A percentile compares a stretch with the other conserved stretches of the same genome.
These are phyloP conservation scores for Aptenodytes forsteri DNA, from an alignment of 2,113 vertebrate genomes.

Conservation along the genomic window DNA sequence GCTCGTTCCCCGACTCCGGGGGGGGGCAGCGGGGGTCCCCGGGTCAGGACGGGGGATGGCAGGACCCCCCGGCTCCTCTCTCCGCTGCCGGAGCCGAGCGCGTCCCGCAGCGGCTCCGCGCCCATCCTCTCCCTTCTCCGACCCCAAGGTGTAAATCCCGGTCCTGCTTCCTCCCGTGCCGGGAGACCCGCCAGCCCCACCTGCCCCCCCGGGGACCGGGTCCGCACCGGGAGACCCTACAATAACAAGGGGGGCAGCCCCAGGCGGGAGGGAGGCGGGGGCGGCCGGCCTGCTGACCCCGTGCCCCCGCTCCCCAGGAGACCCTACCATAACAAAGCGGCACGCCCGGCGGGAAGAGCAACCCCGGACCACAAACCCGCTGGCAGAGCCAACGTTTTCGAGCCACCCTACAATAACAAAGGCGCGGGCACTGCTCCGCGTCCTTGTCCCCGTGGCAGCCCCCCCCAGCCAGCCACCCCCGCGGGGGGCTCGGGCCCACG, in stretches of 20 bases:
- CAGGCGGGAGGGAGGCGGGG: background rate
- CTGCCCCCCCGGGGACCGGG: background rate
- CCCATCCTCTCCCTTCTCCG: background rate
- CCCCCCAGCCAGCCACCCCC: background rate
- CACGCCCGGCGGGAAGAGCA: accelerated
- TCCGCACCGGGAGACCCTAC: background rate
- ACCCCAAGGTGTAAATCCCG: background rate
- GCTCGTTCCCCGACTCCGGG: background rate
- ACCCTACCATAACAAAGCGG: background rate
- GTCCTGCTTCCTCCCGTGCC: background rate
- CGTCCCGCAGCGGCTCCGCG: accelerated
- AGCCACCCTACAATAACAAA: background rate
- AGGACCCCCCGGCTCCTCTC: background rate
- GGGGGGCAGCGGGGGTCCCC: too few species aligned
- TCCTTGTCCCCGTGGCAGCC: background rate
- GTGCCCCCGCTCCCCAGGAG: background rate
- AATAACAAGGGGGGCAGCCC: background rate
- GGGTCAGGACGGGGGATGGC: too few species aligned
- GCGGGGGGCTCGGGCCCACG: too few species aligned
- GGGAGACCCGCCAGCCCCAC: background rate
- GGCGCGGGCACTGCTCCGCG: background rate
- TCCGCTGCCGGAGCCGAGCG: accelerated
- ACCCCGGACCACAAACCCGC: accelerated
- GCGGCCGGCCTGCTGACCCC: accelerated
- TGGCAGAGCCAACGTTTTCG: background rate